Conservation (phyloP, 2,888 invertebrate genomes). For the Neoitamus cyanurus region DNA sequence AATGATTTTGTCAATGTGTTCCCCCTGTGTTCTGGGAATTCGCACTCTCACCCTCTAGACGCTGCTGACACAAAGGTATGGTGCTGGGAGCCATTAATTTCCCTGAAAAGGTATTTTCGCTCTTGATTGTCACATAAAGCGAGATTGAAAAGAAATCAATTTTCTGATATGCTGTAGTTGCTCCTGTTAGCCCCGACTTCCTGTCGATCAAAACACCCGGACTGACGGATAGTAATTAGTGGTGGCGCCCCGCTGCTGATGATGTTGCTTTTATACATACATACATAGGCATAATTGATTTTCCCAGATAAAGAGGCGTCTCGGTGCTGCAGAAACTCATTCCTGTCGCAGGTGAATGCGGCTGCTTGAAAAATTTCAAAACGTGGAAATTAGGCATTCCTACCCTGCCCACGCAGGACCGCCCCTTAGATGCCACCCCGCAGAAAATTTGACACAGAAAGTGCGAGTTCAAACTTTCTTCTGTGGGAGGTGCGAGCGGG, state of each 20-base stretch:
- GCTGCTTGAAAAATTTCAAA: neutral
- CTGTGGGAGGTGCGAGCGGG: neutral
- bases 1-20: too few relatives aligned
- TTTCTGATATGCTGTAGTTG: neutral
- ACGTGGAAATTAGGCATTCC: neutral
- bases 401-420: neutral
- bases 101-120: neutral
- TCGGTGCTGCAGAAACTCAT: neutral
- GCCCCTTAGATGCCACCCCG: neutral
- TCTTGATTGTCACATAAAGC: neutral
- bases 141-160: neutral
- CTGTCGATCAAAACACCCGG: neutral
- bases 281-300: constrained; percentile 5
- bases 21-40: too few relatives aligned
- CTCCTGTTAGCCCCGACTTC: neutral
- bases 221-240: neutral
- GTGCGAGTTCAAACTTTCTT: neutral
- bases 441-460: neutral
- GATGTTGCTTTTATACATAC: constrained; percentile 12
- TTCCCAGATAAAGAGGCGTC: neutral
- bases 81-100: neutral
- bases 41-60: too few relatives aligned
- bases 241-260: neutral
- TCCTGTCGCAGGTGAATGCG: neutral
- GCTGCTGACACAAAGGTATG: too few relatives aligned